Evolutionary conservation across 2,113 vertebrate species (phyloP), one percentile per base, ranked within the genome.

Genomic region (Camelus bactrianus): DNA sequence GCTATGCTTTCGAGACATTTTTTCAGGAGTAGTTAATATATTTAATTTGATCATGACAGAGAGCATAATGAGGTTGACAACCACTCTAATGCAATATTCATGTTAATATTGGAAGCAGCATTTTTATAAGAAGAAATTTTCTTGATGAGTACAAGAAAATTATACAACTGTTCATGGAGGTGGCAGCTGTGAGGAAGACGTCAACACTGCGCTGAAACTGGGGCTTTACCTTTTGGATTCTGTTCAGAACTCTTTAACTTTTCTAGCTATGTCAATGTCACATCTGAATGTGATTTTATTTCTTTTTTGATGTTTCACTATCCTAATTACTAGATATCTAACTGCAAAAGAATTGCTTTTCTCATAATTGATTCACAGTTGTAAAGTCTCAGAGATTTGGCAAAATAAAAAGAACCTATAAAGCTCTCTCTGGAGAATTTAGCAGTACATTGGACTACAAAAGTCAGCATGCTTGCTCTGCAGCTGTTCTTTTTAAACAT

Each of bases 341-440:
- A 93, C 19, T 65, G 28, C 88, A 76, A 92, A 83, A 84, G 32
- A 52, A 56, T 92, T 64, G 32, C 16, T 67, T 91, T 94, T 88
- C 93, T 93, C 16, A 52, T 84, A 87, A 90, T 58, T 76, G 58
- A 88, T 73, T 97, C 89, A 54, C 91, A 24, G 2, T 77, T 90
- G 15, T 90, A 96, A 93, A 94, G 20, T 87, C 30, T 92, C 70
- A 89, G 70, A 69, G 16, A 73, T 62, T 95, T 95, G 91, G 75
- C 67, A 92, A 88, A 96, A 82, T 77, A 85, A 56, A 95, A 96
- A 60, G 70, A 80, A 58, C 20, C 28, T 56, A 90, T 69, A 77
- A 90, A 81, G 50, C 50, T 84, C 35, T 94, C 48, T 76, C 52
- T 72, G 52, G 62, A 76, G 64, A 80, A 28, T 80, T 60, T 30